Percentiles rank a stretch among this genome's conserved stretches.
These are phyloP conservation scores for Cephus sareptanus DNA, from an alignment of 2,888 invertebrate species.

Conservation along the genomic window DNA sequence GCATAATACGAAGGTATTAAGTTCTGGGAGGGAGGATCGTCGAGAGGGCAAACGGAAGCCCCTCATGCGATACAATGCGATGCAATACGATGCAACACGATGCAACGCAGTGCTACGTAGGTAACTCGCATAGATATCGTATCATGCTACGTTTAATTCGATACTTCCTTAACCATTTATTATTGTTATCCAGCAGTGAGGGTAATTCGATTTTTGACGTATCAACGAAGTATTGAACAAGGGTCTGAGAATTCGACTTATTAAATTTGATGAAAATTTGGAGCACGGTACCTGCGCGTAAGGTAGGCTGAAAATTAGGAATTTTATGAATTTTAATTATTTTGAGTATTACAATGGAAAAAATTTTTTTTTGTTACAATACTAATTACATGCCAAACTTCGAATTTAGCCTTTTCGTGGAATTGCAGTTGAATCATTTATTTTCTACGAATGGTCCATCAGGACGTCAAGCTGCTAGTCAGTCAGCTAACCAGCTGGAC, in stretches of 20 bases:
- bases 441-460: background rate
- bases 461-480: background rate
- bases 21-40: constrained; percentile 27
- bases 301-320: background rate
- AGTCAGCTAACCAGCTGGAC: background rate
- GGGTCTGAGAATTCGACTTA: background rate
- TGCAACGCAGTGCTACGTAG: background rate
- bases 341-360: background rate
- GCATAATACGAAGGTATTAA: constrained; percentile 25
- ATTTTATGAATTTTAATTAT: background rate
- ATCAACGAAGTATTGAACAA: background rate
- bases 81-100: constrained; percentile 3
- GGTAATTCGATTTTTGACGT: background rate
- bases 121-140: background rate
- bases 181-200: background rate
- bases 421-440: background rate
- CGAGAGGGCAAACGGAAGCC: constrained; percentile 40
- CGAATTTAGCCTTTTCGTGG: background rate
- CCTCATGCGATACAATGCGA: constrained; percentile 23
- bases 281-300: background rate
- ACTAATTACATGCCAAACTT: background rate
- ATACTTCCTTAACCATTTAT: background rate
- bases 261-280: background rate
- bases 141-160: background rate
- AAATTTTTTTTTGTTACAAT: background rate